These are phyloP conservation scores for Ranitomeya imitator DNA, from an alignment of 2,113 vertebrate species.

Conservation along the genomic window DNA sequence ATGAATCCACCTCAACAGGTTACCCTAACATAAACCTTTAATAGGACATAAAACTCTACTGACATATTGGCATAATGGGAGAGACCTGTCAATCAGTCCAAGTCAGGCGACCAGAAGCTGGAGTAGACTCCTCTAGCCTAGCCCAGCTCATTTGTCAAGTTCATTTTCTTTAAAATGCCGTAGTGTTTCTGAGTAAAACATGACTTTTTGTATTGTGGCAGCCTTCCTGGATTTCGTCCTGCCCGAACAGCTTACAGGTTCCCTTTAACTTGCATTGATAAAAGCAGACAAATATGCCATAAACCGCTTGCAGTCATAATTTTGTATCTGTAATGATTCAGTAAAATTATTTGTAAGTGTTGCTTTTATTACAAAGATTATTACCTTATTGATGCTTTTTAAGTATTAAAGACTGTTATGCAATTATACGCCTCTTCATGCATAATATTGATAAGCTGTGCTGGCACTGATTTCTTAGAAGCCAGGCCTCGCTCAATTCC, in stretches of 20 bases:
- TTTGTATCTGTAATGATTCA: neutral
- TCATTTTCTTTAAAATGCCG: too few relatives aligned
- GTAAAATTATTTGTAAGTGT: neutral
- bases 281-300: neutral
- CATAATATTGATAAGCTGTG: neutral
- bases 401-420: neutral
- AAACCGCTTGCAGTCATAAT: neutral
- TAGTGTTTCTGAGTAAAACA: too few relatives aligned
- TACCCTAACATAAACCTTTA: neutral
- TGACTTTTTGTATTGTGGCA: too few relatives aligned
- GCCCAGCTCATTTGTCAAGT: too few relatives aligned
- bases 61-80: neutral
- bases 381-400: neutral
- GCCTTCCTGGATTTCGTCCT: too few relatives aligned
- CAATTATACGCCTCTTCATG: neutral
- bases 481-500: neutral
- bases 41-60: neutral
- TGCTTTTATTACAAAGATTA: neutral
- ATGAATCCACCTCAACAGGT: too few relatives aligned
- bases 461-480: neutral
- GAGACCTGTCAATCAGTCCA: too few relatives aligned
- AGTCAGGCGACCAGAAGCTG: too few relatives aligned
- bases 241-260: too few relatives aligned
- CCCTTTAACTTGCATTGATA: neutral
- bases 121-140: too few relatives aligned